Conservation (phyloP, 1,140 invertebrate species). For the Megalopta genalis region DNA sequence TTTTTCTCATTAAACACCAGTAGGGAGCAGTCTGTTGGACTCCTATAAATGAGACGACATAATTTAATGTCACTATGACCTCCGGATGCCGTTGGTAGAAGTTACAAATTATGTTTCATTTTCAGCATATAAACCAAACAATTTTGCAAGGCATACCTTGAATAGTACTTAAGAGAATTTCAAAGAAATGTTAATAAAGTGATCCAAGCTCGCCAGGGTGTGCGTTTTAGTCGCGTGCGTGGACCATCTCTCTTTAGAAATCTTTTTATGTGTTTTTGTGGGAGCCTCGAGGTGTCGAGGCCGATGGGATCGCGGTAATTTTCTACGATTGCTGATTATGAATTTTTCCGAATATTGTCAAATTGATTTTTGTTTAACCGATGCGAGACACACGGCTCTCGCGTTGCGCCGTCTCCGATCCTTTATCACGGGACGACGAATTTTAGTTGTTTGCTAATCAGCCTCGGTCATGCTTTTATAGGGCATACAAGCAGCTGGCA, state of each 20-base stretch:
- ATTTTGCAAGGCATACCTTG: too few species aligned
- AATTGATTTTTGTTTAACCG: too few species aligned
- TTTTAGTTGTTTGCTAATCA: slow-evolving; percentile 57
- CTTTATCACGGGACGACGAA: neutral
- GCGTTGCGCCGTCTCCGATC: neutral
- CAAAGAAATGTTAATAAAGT: neutral
- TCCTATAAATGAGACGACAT: too few species aligned
- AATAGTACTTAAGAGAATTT: too few species aligned
- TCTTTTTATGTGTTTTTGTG: neutral
- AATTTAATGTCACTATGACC: too few species aligned
- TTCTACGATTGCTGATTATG: neutral
- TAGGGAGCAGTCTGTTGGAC: too few species aligned
- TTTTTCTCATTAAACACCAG: too few species aligned
- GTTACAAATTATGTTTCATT: too few species aligned
- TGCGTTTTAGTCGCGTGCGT: neutral
- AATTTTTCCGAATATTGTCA: neutral
- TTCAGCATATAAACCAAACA: too few species aligned
- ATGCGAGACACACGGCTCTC: neutral
- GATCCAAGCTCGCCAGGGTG: neutral
- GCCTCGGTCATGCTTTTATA: slow-evolving; percentile 69
- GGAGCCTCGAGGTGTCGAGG: neutral
- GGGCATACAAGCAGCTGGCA: slow-evolving; percentile 78
- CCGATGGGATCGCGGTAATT: neutral
- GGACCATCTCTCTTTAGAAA: neutral
- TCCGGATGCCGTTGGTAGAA: too few species aligned